These are phyloP conservation scores for Equus przewalskii DNA, from an alignment of 2,113 vertebrate species.

Conservation along the genomic window DNA sequence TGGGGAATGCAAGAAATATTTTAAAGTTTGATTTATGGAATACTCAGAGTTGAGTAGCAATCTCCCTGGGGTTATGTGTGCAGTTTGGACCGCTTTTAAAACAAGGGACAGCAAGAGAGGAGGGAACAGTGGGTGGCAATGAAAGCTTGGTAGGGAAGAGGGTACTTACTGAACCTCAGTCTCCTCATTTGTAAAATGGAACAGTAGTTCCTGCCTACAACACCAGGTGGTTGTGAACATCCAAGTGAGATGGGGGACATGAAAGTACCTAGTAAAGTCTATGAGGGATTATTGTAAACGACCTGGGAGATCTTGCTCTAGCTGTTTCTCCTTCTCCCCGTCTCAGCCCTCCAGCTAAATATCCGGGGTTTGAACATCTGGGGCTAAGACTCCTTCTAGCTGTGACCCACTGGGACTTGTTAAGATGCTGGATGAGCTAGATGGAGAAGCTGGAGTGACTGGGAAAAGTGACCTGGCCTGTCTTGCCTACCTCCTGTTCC, in stretches of 20 bases:
- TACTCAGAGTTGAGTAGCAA: constrained; percentile 3
- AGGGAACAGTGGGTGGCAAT: neutral
- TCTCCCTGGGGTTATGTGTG: neutral
- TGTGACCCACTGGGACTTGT: neutral
- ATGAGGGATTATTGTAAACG: neutral
- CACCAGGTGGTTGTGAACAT: neutral
- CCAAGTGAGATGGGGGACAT: neutral
- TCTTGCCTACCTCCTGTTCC: neutral
- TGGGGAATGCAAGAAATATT: neutral
- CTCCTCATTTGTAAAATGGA: constrained; percentile 38
- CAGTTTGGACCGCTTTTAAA: neutral
- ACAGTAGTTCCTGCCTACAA: neutral
- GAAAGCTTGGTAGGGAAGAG: neutral
- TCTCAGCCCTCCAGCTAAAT: neutral
- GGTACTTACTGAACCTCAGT: neutral
- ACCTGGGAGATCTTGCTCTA: neutral
- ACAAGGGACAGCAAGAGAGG: neutral
- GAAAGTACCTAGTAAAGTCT: neutral
- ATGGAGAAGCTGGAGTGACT: neutral
- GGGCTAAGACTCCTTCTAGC: neutral
- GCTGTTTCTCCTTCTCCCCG: neutral
- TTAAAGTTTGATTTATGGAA: neutral
- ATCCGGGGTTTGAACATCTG: neutral
- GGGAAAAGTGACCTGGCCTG: neutral
- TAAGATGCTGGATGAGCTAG: neutral